Evolutionary conservation across 2,797 vertebrate genomes (phyloP).

Genomic region (Coccyzus lansbergi): DNA sequence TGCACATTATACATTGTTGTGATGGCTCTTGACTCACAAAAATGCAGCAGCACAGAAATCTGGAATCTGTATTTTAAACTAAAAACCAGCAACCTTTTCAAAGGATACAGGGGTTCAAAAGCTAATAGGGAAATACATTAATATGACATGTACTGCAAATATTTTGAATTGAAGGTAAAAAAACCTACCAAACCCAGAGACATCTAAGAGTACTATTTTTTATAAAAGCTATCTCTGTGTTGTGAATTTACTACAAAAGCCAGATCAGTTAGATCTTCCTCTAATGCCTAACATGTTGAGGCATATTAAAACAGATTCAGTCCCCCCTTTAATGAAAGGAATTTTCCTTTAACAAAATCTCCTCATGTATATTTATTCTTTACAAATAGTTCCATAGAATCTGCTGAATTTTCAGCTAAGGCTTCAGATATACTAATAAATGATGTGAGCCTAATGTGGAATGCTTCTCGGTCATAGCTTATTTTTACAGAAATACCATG

Average conservation of each 20-base stretch:
- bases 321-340: background rate
- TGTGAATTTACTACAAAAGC: background rate
- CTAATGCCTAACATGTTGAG: background rate
- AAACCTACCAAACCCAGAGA: background rate
- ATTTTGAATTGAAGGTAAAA: background rate
- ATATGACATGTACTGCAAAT: background rate
- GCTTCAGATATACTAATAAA: background rate
- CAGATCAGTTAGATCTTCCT: background rate
- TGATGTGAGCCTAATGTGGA: background rate
- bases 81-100: background rate
- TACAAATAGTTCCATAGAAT: background rate
- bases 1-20: background rate
- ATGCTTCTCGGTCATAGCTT: background rate
- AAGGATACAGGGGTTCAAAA: background rate
- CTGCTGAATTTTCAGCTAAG: background rate
- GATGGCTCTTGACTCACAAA: background rate
- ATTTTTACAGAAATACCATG: background rate
- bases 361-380: background rate
- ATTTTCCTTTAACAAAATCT: background rate
- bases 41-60: background rate
- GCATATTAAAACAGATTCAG: background rate
- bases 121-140: background rate
- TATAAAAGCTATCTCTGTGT: background rate
- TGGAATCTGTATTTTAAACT: background rate
- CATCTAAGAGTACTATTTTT: background rate